These are phyloP conservation scores for Luscinia luscinia DNA, from an alignment of 2,797 vertebrate genomes.

Conservation along the genomic window DNA sequence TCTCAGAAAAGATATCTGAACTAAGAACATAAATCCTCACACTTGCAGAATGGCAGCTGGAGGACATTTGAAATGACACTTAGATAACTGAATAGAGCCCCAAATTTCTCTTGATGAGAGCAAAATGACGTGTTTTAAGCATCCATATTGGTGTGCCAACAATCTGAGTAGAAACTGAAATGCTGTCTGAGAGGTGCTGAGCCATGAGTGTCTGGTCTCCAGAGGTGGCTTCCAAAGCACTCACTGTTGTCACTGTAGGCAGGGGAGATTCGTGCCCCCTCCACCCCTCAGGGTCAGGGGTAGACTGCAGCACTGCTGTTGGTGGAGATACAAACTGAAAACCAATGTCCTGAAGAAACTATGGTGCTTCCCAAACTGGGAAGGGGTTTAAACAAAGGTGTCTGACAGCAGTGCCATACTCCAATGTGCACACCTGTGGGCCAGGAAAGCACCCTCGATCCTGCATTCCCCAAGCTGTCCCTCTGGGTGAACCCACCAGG, in stretches of 20 bases:
- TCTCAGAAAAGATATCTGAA: not conserved
- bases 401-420: not conserved
- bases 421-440: not conserved
- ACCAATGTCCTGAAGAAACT: not conserved
- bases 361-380: not conserved
- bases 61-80: not conserved
- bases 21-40: not conserved
- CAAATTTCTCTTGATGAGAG: not conserved
- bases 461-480: fast-evolving
- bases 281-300: not conserved
- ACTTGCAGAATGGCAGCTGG: not conserved
- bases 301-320: not conserved
- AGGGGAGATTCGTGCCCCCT: fast-evolving
- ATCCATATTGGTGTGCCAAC: not conserved
- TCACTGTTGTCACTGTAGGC: fast-evolving
- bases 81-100: not conserved
- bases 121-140: not conserved
- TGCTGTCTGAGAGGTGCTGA: not conserved
- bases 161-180: not conserved
- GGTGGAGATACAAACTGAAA: not conserved
- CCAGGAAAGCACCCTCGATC: fast-evolving
- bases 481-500: not conserved
- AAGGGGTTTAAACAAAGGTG: not conserved
- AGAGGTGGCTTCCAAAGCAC: not conserved
- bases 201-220: not conserved